These are phyloP conservation scores for Hemicentrotus pulcherrimus DNA, from an alignment of 35 echinoderm and acorn worm species.

Conservation along the genomic window DNA sequence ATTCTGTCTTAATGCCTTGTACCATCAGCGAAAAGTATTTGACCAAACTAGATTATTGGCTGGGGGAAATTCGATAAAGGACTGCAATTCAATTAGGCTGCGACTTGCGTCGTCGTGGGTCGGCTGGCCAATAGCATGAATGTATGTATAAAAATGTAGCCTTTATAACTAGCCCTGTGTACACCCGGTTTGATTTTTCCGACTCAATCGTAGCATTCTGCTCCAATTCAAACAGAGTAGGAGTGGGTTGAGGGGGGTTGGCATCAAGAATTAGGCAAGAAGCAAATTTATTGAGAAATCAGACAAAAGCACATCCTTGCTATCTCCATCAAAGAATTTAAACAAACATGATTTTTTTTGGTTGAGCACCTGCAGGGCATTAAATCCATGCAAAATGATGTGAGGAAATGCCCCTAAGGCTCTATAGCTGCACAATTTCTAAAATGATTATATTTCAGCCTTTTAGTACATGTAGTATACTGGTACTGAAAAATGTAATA, in stretches of 20 bases:
- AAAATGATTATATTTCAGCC: no score
- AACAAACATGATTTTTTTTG: no score
- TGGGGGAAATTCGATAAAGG: constrained; percentile 5
- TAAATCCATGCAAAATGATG: no score
- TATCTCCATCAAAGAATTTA: neutral
- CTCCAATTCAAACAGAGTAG: neutral
- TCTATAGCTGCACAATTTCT: no score
- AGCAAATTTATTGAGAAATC: no score
- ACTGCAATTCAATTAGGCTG: constrained; percentile 3
- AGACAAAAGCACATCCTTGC: no score
- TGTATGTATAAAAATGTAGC: neutral
- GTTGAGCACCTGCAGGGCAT: no score
- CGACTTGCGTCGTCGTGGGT: neutral
- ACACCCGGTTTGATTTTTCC: neutral
- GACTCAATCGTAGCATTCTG: neutral
- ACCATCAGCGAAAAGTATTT: constrained; percentile 22
- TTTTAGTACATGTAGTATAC: no score
- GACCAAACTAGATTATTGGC: constrained; percentile 40
- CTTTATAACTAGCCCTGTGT: neutral
- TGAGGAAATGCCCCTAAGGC: no score
- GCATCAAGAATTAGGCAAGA: neutral
- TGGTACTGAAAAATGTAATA: no score
- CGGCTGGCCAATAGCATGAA: neutral
- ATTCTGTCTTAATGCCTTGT: constrained; percentile 11
- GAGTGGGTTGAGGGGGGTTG: neutral